These are phyloP conservation scores for Euphonia xanthogaster DNA, from an alignment of 2,797 vertebrate species.

Conservation along the genomic window DNA sequence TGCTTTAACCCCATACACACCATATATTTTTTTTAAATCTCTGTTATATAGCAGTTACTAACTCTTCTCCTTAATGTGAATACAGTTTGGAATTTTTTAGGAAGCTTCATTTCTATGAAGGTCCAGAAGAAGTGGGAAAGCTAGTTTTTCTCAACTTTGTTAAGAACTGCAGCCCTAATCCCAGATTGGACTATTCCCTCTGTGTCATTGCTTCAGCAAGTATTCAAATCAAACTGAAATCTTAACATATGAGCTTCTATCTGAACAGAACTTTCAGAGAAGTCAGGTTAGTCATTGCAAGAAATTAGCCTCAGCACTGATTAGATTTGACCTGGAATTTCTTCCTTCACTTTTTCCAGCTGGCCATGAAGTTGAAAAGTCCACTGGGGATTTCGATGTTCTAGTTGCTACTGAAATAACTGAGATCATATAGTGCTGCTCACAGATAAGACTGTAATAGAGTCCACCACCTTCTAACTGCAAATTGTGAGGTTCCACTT, in stretches of 20 bases:
- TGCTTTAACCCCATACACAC: not conserved
- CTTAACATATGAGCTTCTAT: not conserved
- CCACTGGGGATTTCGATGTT: not conserved
- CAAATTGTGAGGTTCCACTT: not conserved
- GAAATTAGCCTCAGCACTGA: not conserved
- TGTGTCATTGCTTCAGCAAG: not conserved
- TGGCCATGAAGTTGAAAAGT: not conserved
- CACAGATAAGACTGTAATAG: not conserved
- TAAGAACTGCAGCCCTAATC: not conserved
- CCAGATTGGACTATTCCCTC: not conserved
- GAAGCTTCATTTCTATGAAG: not conserved
- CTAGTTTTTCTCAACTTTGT: not conserved
- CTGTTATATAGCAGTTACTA: not conserved
- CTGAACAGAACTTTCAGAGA: not conserved
- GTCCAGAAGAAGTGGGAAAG: not conserved
- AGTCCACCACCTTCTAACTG: not conserved
- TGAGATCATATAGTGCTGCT: not conserved
- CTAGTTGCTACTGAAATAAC: not conserved
- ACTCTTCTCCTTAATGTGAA: not conserved
- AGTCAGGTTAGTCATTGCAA: not conserved
- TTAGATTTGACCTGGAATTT: not conserved
- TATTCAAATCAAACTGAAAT: not conserved
- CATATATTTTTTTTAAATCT: fast-evolving
- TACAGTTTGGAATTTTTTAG: not conserved
- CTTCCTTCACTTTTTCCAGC: constrained; percentile 14